These are phyloP conservation scores for Electrona antarctica DNA, from an alignment of 2,113 vertebrate genomes.

Conservation along the genomic window DNA sequence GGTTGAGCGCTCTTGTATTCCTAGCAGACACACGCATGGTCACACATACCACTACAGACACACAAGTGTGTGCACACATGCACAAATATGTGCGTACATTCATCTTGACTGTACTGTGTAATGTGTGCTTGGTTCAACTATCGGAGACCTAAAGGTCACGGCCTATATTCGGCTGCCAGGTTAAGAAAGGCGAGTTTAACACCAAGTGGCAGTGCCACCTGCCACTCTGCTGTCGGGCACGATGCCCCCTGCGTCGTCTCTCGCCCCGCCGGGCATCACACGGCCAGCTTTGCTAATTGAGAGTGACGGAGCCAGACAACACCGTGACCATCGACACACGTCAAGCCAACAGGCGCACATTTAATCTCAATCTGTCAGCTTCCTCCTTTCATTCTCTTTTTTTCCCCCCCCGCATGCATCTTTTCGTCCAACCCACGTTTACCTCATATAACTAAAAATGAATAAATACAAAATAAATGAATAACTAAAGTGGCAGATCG, in stretches of 20 bases:
- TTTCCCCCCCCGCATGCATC: neutral
- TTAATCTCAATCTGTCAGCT: neutral
- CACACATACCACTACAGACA: too few species aligned
- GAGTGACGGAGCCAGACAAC: slow-evolving; percentile 59
- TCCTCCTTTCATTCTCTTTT: slow-evolving; percentile 13
- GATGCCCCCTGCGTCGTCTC: slow-evolving; percentile 48
- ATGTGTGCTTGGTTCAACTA: too few species aligned
- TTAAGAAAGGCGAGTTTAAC: slow-evolving; percentile 49
- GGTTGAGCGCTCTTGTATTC: too few species aligned
- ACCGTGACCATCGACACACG: slow-evolving; percentile 45
- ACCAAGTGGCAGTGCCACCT: slow-evolving; percentile 64
- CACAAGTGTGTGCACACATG: neutral
- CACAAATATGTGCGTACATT: neutral
- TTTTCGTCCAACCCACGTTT: too few species aligned
- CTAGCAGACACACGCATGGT: too few species aligned
- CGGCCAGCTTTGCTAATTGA: slow-evolving; percentile 63
- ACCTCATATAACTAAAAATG: too few species aligned
- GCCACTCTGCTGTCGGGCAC: slow-evolving; percentile 62
- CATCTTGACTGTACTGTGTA: neutral
- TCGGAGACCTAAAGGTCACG: slow-evolving; percentile 14
- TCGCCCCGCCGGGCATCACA: slow-evolving; percentile 53
- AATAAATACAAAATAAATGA: too few species aligned
- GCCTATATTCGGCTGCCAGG: slow-evolving; percentile 48
- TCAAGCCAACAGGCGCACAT: slow-evolving; percentile 40
- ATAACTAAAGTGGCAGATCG: too few species aligned